Evolutionary conservation across 2,797 vertebrate genomes (phyloP).

Genomic region (Cynodonichthys magdalenae): DNA sequence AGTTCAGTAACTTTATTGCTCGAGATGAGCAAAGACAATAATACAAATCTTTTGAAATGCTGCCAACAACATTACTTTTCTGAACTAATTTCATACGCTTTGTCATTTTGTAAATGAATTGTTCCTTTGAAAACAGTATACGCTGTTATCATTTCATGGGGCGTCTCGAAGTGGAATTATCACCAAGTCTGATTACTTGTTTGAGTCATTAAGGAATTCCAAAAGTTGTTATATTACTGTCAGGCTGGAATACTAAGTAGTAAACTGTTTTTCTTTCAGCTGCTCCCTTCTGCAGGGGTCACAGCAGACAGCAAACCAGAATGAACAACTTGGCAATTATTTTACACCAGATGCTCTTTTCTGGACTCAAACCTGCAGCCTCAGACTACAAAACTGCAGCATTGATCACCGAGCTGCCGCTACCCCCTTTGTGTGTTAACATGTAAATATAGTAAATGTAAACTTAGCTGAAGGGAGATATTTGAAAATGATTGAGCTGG

Average conservation of each 20-base stretch:
- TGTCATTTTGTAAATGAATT: constrained; percentile 1
- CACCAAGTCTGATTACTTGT: constrained; percentile 15
- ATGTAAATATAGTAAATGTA: constrained; percentile 42
- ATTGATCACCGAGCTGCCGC: too few relatives aligned
- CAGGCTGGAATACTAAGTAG: constrained; percentile 59
- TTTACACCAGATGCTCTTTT: too few relatives aligned
- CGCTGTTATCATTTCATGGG: constrained; percentile 15
- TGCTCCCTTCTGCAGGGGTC: too few relatives aligned
- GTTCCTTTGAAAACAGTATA: constrained; percentile 4
- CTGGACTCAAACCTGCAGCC: too few relatives aligned
- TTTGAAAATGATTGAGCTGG: constrained; percentile 40
- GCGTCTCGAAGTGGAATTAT: constrained; percentile 10
- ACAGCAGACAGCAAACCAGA: too few relatives aligned
- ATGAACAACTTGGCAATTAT: too few relatives aligned
- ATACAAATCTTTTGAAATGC: constrained; percentile 4
- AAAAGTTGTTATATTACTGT: constrained; percentile 30
- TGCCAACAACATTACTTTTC: neutral
- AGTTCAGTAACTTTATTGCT: constrained; percentile 4
- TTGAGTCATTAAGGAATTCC: constrained; percentile 17
- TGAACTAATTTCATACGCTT: neutral
- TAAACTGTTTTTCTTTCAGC: too few relatives aligned
- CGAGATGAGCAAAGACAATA: constrained; percentile 3
- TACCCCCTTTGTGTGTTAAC: constrained; percentile 49
- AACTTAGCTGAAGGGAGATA: constrained; percentile 51
- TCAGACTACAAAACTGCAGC: too few relatives aligned